These are phyloP conservation scores for Drosophila sucinea DNA, from an alignment of 1,140 invertebrate genomes.

Conservation along the genomic window DNA sequence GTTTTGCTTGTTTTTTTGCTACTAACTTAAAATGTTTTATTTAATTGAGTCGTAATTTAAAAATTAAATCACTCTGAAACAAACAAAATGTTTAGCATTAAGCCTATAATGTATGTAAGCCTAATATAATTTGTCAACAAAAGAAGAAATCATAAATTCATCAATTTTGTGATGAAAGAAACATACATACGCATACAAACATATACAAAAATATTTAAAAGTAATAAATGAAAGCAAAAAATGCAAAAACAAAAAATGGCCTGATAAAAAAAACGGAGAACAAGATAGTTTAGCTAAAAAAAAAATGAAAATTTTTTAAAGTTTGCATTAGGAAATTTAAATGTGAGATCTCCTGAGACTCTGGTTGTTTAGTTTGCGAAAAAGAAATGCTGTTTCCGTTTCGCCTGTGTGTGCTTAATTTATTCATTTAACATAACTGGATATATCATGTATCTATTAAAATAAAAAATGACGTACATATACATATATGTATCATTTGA, in stretches of 20 bases:
- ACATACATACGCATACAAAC: not conserved
- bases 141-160: constrained; percentile 58
- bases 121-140: not conserved
- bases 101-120: constrained; percentile 40
- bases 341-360: constrained; percentile 7
- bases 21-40: constrained; percentile 53
- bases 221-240: not conserved
- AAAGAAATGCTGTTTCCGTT: constrained; percentile 10
- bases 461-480: constrained; percentile 14
- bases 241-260: not conserved
- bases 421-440: not conserved
- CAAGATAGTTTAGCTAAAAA: not conserved
- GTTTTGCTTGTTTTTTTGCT: constrained; percentile 26
- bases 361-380: constrained; percentile 7
- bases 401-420: constrained; percentile 10
- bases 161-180: constrained; percentile 75
- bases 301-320: not conserved
- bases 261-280: not conserved
- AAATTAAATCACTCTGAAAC: not conserved
- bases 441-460: constrained; percentile 5
- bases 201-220: not conserved
- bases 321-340: constrained; percentile 32
- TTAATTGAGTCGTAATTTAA: constrained; percentile 53
- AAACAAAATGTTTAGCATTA: constrained; percentile 60
- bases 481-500: constrained; percentile 31